Percentiles rank a stretch among this genome's conserved stretches.
These are phyloP conservation scores for Oryzias melastigma DNA, from an alignment of 2,113 vertebrate genomes.

Conservation along the genomic window DNA sequence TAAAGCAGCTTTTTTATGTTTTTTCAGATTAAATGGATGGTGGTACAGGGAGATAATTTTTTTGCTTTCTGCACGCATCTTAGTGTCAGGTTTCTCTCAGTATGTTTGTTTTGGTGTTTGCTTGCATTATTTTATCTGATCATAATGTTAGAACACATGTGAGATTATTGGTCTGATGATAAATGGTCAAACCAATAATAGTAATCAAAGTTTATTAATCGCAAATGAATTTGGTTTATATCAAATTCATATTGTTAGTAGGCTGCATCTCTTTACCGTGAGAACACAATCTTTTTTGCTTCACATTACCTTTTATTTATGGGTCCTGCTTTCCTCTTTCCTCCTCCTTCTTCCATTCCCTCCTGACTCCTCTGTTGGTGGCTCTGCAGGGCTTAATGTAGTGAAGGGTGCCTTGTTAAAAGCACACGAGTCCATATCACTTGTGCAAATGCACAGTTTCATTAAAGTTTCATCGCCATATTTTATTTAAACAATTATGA, in stretches of 20 bases:
- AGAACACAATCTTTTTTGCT: background rate
- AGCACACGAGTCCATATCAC: slow-evolving; percentile 65
- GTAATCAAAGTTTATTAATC: slow-evolving; percentile 1
- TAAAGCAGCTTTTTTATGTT: slow-evolving; percentile 15
- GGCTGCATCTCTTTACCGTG: background rate
- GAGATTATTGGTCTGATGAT: background rate
- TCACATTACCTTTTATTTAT: slow-evolving; percentile 8
- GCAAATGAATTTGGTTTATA: slow-evolving; percentile 4
- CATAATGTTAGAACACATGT: slow-evolving; percentile 22
- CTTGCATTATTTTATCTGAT: slow-evolving; percentile 19
- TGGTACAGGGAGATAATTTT: slow-evolving; percentile 1
- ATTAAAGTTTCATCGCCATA: slow-evolving; percentile 76
- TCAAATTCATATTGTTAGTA: slow-evolving; percentile 11
- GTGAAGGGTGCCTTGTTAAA: slow-evolving; percentile 62
- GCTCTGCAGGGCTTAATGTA: slow-evolving; percentile 59
- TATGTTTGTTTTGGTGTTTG: slow-evolving; percentile 3
- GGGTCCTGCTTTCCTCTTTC: slow-evolving; percentile 14
- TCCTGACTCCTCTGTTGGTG: slow-evolving; percentile 15
- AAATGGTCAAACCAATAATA: slow-evolving; percentile 24
- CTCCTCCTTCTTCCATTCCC: slow-evolving; percentile 4
- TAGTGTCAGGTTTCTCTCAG: slow-evolving; percentile 1
- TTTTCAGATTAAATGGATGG: slow-evolving; percentile 15
- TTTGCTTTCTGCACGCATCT: background rate
- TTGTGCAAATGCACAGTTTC: slow-evolving; percentile 69
- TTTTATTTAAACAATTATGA: slow-evolving; percentile 80